Base-by-base conservation (phyloP, 2,888 invertebrate genomes). In the Pachymerium ferrugineum region DNA sequence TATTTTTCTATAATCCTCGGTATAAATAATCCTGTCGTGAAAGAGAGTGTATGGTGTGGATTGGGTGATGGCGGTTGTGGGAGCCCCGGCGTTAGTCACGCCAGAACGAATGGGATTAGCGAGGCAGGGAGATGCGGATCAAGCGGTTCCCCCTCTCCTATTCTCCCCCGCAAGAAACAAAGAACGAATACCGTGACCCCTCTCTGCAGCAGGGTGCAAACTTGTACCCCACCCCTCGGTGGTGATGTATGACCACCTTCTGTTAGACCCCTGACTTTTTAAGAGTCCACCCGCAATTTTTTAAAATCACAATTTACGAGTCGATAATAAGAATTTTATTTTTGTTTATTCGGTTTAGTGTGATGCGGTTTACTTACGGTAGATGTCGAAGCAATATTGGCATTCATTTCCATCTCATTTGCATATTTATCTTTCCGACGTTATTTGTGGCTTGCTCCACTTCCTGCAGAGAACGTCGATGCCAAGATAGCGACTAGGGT, bases 401-500 rank as follows among this genome's bases (percentile, higher is more conserved):
- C 67, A 67, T 25, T 67, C 73, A 62, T 73, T 73, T 73, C 67
- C 73, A 73, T 73, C 73, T 73, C 19, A 73, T 73, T 73, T 73
- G 67, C 73, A 73, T 73, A 73, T 73, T 73, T 73, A 73, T 73
- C 73, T 73, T 31, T 73, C 67, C 67, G 62, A 73, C 67, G 73
- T 73, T 73, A 73, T 73, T 73, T 73, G 73, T 73, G 73, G 73
- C 68, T 73, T 73, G 73, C 73, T 73, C 73, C 31, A 73, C 73
- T 73, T 73, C 73, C 73, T 73, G 73, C 72, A 30, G 19, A 69
- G 69, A 10, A 35, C 28, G 54, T 28, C 42, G 71, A 33, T 54
- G 54, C 54, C 14, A 12, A 25, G 54, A 54, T 54, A 54, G 14
- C 54, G 54, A 14, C n/a, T n/a, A n/a, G 5, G 54, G 54, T 54